A percentile compares a stretch with the other conserved stretches of the same genome.
Evolutionary conservation across 2,113 vertebrate species (phyloP).

Genomic region (Trichechus manatus): DNA sequence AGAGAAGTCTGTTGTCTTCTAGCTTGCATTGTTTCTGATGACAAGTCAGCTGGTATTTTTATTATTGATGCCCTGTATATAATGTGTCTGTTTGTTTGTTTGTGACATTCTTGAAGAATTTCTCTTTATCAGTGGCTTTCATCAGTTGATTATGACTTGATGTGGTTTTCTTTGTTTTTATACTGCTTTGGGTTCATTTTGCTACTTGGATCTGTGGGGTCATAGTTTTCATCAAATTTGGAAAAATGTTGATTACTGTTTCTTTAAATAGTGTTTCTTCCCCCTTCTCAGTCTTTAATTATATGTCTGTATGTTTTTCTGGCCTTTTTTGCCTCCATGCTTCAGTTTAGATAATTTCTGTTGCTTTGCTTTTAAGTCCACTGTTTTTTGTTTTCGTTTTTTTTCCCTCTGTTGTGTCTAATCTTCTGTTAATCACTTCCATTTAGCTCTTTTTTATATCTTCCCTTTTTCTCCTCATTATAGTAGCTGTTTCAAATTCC

Average conservation of each 20-base stretch:
- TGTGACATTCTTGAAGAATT: not conserved
- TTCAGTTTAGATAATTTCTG: not conserved
- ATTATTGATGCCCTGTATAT: not conserved
- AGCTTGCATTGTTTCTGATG: no score
- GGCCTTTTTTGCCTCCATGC: not conserved
- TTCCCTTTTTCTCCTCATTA: not conserved
- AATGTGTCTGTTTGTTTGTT: not conserved
- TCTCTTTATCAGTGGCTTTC: not conserved
- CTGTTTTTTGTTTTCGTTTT: no score
- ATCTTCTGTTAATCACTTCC: no score
- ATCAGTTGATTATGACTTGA: not conserved
- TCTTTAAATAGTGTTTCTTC: not conserved
- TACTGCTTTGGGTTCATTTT: not conserved
- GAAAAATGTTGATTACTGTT: not conserved
- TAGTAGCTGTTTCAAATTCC: not conserved
- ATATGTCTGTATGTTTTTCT: not conserved
- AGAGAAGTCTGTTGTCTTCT: no score
- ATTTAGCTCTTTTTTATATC: not conserved
- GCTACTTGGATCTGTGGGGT: not conserved
- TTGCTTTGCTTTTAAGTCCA: no score
- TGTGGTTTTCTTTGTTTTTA: not conserved
- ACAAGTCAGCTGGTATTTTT: not conserved
- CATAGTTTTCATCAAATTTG: no score
- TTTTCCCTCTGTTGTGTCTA: no score
- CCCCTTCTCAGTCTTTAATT: not conserved